Conservation (phyloP, 2,113 vertebrate genomes). For the Chaetops frenatus region DNA sequence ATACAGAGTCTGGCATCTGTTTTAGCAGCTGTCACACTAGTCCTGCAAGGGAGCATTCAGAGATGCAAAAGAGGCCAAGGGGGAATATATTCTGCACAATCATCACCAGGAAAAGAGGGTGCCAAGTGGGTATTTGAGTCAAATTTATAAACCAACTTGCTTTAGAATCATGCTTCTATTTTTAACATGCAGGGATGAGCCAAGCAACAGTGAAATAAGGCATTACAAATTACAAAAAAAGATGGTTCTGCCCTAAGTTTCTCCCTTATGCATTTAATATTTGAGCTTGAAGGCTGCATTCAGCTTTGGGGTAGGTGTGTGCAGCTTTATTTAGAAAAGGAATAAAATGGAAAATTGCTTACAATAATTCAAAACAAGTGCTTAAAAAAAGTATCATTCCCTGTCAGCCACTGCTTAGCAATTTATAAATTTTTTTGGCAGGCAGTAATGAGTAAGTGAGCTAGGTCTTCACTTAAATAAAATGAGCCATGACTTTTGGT, state of each 20-base stretch:
- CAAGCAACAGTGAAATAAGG: constrained; percentile 3
- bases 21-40: constrained; percentile 47
- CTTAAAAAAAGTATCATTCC: not conserved
- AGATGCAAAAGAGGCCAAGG: constrained; percentile 35
- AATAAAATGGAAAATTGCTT: not conserved
- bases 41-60: not conserved
- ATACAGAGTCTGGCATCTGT: constrained; percentile 35
- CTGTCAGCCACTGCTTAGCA: not conserved
- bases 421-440: constrained; percentile 19
- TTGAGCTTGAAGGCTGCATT: not conserved
- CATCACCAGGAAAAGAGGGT: constrained; percentile 34
- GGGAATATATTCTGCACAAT: constrained; percentile 14
- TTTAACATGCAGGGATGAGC: not conserved
- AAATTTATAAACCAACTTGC: constrained; percentile 36
- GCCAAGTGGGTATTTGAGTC: constrained; percentile 54
- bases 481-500: not conserved
- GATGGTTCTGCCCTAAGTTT: not conserved
- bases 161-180: constrained; percentile 23
- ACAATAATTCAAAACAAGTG: not conserved
- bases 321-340: not conserved
- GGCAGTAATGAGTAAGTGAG: not conserved
- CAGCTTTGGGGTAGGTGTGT: not conserved
- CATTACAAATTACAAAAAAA: not conserved
- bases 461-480: not conserved
- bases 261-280: not conserved